Evolutionary conservation across 2,888 invertebrate genomes (phyloP).

Genomic region (Diogma glabrata): DNA sequence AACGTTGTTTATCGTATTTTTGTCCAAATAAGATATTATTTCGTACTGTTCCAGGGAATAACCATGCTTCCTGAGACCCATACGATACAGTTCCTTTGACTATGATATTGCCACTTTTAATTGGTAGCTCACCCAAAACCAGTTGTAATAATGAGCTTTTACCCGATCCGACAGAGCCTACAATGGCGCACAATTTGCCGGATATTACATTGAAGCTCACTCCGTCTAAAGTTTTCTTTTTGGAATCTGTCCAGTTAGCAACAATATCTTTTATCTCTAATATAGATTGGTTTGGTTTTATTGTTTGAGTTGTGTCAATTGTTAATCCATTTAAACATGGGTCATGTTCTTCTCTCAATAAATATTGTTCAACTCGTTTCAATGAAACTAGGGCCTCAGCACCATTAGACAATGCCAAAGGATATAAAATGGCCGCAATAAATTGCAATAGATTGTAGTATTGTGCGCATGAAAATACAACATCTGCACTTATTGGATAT

Average conservation of each 20-base stretch:
- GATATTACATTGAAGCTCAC: neutral
- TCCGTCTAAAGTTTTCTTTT: neutral
- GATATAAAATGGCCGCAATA: conserved; percentile 46
- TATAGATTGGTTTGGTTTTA: neutral
- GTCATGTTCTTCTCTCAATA: conserved; percentile 43
- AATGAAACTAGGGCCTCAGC: conserved; percentile 46
- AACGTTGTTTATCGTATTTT: conserved; percentile 45
- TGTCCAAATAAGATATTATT: conserved; percentile 69
- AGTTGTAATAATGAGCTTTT: conserved; percentile 39
- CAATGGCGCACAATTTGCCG: conserved; percentile 4
- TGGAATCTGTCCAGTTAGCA: conserved; percentile 25
- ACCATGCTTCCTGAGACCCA: conserved; percentile 59
- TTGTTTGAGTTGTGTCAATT: neutral
- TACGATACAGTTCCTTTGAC: conserved; percentile 47
- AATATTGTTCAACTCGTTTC: conserved; percentile 43
- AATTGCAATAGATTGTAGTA: conserved; percentile 48
- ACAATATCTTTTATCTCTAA: neutral
- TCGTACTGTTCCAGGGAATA: conserved; percentile 47
- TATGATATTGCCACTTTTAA: conserved; percentile 38
- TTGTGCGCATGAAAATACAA: conserved; percentile 65
- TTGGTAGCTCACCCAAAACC: conserved; percentile 47
- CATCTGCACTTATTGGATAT: conserved; percentile 46
- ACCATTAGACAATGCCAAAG: conserved; percentile 42
- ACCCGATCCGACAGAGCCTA: neutral
- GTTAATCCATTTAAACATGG: conserved; percentile 11